A percentile compares a stretch with the other conserved stretches of the same genome.
These are phyloP conservation scores for Antechinus flavipes DNA, from an alignment of 2,113 vertebrate species.

Conservation along the genomic window DNA sequence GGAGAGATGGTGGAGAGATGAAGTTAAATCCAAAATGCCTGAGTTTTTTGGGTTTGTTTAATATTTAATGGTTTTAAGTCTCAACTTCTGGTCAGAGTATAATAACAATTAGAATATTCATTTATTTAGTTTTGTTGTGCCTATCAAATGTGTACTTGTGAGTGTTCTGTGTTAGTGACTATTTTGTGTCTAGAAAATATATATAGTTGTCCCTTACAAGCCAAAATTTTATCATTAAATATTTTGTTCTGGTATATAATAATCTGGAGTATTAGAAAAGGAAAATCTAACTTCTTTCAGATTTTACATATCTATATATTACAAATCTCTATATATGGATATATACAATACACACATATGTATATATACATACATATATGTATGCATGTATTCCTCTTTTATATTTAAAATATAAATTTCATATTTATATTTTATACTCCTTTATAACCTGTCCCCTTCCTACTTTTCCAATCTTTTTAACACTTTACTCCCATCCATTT, in stretches of 20 bases:
- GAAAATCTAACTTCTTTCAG: background rate
- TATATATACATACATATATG: too few relatives aligned
- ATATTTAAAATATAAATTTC: background rate
- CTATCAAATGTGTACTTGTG: background rate
- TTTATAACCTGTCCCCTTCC: background rate
- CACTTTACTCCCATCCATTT: background rate
- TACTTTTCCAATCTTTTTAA: background rate
- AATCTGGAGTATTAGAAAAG: background rate
- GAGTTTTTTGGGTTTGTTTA: too few relatives aligned
- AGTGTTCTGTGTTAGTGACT: background rate
- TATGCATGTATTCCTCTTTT: background rate
- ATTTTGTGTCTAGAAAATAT: background rate
- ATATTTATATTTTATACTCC: too few relatives aligned
- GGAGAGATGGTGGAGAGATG: background rate
- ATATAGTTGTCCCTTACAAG: background rate
- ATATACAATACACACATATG: too few relatives aligned
- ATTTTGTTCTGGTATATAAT: background rate
- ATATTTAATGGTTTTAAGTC: background rate
- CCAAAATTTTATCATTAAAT: background rate
- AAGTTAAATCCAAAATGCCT: background rate
- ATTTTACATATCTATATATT: too few relatives aligned
- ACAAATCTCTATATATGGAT: too few relatives aligned
- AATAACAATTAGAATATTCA: background rate
- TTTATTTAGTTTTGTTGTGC: background rate
- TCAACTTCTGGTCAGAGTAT: background rate